Conservation (phyloP, 2,797 vertebrate species). For the Threskiornis aethiopicus region DNA sequence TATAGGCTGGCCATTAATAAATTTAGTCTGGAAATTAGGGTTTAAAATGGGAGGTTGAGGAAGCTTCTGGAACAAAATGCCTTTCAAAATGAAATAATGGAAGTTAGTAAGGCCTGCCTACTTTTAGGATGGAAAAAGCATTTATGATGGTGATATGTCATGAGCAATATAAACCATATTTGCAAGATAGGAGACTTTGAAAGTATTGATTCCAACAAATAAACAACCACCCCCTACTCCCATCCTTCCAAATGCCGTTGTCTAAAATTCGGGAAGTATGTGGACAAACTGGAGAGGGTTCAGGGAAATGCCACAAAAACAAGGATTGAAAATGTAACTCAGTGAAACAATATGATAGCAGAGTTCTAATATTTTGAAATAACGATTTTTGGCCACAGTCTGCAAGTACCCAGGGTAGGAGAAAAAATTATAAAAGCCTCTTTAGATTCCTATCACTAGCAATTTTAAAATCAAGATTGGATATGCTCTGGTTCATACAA, state of each 20-base stretch:
- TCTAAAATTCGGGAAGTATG: background rate
- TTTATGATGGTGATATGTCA: background rate
- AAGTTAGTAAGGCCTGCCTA: background rate
- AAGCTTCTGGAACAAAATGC: background rate
- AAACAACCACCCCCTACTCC: background rate
- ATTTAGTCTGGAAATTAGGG: background rate
- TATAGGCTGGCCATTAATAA: background rate
- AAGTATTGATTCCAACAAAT: background rate
- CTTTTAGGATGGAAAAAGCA: background rate
- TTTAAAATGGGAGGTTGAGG: background rate
- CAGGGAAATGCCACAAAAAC: background rate
- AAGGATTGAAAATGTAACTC: background rate
- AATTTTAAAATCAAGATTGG: background rate
- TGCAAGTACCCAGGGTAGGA: background rate
- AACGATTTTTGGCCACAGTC: background rate
- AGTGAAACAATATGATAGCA: background rate
- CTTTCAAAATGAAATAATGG: background rate
- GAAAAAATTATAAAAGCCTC: background rate
- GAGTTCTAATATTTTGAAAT: background rate
- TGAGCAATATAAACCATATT: background rate
- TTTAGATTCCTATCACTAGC: background rate
- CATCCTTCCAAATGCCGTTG: background rate
- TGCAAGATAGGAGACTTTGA: background rate
- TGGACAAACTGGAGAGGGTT: background rate
- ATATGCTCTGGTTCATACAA: background rate